Conservation (phyloP, 2,888 invertebrate genomes). For the Drosophila cognata region DNA sequence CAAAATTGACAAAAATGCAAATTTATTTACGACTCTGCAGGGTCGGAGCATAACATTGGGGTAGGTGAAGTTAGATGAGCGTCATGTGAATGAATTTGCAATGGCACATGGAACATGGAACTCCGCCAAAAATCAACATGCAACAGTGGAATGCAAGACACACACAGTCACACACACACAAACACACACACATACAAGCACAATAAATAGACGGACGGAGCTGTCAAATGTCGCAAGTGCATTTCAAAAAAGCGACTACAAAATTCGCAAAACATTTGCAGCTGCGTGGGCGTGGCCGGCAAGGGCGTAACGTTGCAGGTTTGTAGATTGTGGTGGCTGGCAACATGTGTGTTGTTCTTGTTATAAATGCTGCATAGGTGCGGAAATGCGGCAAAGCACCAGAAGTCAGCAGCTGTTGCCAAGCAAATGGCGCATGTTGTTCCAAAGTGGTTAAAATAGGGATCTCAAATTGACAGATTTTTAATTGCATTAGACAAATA, state of each 20-base stretch:
- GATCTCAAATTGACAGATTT: neutral
- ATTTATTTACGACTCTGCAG: slow-evolving; percentile 72
- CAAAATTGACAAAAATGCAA: slow-evolving; percentile 80
- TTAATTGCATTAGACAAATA: neutral
- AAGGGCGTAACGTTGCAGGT: slow-evolving; percentile 7
- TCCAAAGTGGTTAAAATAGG: slow-evolving; percentile 1
- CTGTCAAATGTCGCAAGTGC: slow-evolving; percentile 76
- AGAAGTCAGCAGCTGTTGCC: slow-evolving; percentile 16
- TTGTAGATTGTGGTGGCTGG: neutral
- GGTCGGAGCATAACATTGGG: slow-evolving; percentile 16
- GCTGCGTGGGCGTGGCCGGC: slow-evolving; percentile 21
- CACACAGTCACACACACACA: slow-evolving; percentile 21
- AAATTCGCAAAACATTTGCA: slow-evolving; percentile 67
- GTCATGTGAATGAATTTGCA: slow-evolving; percentile 65
- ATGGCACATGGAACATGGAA: slow-evolving; percentile 53
- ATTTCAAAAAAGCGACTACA: slow-evolving; percentile 71
- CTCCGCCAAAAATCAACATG: slow-evolving; percentile 70
- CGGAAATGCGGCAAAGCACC: slow-evolving; percentile 21
- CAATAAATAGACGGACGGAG: slow-evolving; percentile 67
- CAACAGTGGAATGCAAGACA: slow-evolving; percentile 39
- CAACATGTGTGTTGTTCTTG: slow-evolving; percentile 1
- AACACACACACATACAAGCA: slow-evolving; percentile 24
- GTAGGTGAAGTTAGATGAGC: slow-evolving; percentile 43
- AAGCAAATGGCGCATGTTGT: slow-evolving; percentile 1
- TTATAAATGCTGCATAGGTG: slow-evolving; percentile 27